Percentiles rank a stretch among this genome's conserved stretches.
Conservation (phyloP, 2,888 invertebrate species). For the Yponomeuta evonymella region DNA sequence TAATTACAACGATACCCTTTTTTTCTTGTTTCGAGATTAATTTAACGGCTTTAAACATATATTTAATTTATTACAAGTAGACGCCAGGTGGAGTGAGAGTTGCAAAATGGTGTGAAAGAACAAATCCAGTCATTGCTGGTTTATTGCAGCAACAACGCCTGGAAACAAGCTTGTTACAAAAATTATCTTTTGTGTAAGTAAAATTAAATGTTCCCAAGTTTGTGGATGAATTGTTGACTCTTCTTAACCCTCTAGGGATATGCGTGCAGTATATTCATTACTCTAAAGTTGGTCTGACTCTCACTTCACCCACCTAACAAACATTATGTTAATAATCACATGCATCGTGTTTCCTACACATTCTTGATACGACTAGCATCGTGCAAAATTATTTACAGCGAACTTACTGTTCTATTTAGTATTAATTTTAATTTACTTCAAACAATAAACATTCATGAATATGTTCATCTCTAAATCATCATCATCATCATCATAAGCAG, state of each 20-base stretch:
- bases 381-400: slow-evolving; percentile 62
- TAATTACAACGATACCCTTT: background rate
- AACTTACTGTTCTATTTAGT: background rate
- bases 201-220: too few relatives aligned
- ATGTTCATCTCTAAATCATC: background rate
- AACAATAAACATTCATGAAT: background rate
- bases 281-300: background rate
- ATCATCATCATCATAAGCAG: too few relatives aligned
- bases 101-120: background rate
- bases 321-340: slow-evolving; percentile 3
- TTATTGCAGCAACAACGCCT: too few relatives aligned
- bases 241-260: too few relatives aligned
- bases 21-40: too few relatives aligned
- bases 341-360: slow-evolving; percentile 22
- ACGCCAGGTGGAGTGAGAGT: background rate
- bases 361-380: slow-evolving; percentile 54
- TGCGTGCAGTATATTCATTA: background rate
- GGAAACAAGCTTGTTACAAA: too few relatives aligned
- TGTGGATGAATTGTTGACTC: too few relatives aligned
- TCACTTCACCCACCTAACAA: background rate
- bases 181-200: too few relatives aligned
- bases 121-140: too few relatives aligned
- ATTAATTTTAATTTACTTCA: background rate
- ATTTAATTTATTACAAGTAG: slow-evolving; percentile 15
- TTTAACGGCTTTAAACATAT: slow-evolving; percentile 20